A percentile compares a stretch with the other conserved stretches of the same genome.
Conservation (phyloP, 1,140 invertebrate genomes). For the Drosophila asahinai region DNA sequence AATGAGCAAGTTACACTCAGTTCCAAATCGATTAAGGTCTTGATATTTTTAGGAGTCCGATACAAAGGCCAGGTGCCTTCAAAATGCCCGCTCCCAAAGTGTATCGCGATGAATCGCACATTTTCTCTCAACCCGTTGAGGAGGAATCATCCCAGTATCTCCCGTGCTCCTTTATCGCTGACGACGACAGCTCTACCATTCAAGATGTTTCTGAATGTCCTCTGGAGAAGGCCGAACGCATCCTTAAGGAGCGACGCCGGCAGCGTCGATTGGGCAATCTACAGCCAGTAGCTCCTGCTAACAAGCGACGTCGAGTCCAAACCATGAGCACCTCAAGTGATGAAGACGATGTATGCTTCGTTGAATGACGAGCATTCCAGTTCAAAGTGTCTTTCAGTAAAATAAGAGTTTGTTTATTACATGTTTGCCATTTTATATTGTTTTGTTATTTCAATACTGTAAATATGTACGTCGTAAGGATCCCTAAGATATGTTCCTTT, state of each 20-base stretch:
- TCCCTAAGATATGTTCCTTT: background rate
- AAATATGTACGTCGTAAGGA: too few species aligned
- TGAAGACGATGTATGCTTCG: slow-evolving; percentile 48
- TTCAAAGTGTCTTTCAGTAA: background rate
- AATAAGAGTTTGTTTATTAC: background rate
- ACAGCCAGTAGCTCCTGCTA: background rate
- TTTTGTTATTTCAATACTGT: background rate
- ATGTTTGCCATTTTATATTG: background rate
- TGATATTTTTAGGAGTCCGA: slow-evolving; percentile 60
- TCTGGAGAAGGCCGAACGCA: slow-evolving; percentile 77
- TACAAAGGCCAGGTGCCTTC: slow-evolving; percentile 66
- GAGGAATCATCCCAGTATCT: slow-evolving; percentile 67
- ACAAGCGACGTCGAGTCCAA: slow-evolving; percentile 56
- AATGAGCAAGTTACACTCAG: background rate
- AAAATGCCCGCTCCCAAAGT: slow-evolving; percentile 69
- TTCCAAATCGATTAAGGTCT: background rate
- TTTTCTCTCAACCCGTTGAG: slow-evolving; percentile 73
- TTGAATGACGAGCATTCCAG: background rate
- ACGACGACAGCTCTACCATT: slow-evolving; percentile 36
- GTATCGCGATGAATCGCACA: slow-evolving; percentile 62
- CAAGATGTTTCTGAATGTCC: slow-evolving; percentile 65
- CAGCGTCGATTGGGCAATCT: slow-evolving; percentile 27
- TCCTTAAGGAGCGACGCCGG: slow-evolving; percentile 67
- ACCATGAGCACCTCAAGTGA: slow-evolving; percentile 59
- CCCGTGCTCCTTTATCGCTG: slow-evolving; percentile 73